Conservation (phyloP, 2,888 invertebrate genomes). For the Euplagia quadripunctaria region DNA sequence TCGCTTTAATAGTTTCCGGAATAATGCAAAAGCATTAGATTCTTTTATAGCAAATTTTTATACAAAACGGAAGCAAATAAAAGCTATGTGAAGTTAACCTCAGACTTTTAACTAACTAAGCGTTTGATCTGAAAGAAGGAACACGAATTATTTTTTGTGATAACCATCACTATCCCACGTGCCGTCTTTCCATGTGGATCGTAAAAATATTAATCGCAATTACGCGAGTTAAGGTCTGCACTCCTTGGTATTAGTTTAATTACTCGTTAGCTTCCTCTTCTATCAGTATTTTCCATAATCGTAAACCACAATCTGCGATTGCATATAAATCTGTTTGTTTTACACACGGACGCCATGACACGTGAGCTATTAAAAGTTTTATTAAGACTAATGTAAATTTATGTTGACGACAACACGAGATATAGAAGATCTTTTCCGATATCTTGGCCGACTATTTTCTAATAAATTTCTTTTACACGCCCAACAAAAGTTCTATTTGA, state of each 20-base stretch:
- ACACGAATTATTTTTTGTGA: constrained; percentile 59
- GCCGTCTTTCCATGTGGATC: constrained; percentile 30
- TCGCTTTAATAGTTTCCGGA: constrained; percentile 78
- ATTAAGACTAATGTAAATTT: constrained; percentile 49
- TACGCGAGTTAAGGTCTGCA: constrained; percentile 51
- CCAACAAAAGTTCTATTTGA: not conserved
- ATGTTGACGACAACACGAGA: constrained; percentile 40
- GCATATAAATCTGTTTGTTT: constrained; percentile 69
- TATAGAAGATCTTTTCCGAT: constrained; percentile 22
- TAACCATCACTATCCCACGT: constrained; percentile 51
- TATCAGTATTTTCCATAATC: constrained; percentile 77
- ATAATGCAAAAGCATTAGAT: constrained; percentile 63
- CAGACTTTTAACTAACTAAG: constrained; percentile 60
- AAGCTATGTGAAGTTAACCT: constrained; percentile 60
- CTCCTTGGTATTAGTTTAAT: constrained; percentile 65
- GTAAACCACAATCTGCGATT: constrained; percentile 80
- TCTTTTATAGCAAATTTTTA: constrained; percentile 61
- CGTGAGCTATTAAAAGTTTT: constrained; percentile 49
- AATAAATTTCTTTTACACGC: not conserved
- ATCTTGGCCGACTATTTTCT: not conserved
- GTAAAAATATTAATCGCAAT: constrained; percentile 57
- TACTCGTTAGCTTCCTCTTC: constrained; percentile 70
- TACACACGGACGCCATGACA: constrained; percentile 63
- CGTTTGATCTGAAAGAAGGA: constrained; percentile 59
- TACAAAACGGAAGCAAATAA: constrained; percentile 72